Evolutionary conservation across 2,888 invertebrate genomes (phyloP).

Genomic region (Mesorhabditis belari): DNA sequence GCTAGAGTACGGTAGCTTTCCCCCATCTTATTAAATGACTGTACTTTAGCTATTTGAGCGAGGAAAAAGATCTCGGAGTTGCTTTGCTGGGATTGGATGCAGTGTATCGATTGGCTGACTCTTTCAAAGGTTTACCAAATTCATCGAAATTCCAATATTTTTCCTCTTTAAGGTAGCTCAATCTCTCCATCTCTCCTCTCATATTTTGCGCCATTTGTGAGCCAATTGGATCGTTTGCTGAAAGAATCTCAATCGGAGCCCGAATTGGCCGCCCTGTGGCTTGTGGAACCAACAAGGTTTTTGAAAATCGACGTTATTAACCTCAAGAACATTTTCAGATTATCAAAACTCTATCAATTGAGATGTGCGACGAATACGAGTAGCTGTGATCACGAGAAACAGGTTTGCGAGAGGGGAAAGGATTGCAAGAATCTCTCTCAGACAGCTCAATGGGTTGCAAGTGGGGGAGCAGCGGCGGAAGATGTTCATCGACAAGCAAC

Average conservation of each 20-base stretch:
- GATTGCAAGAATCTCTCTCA: not conserved
- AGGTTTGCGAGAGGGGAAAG: too few species aligned
- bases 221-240: conserved; percentile 39
- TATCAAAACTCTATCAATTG: conserved; percentile 48
- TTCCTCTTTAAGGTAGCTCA: conserved; percentile 5
- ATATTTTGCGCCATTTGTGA: conserved; percentile 42
- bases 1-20: not conserved
- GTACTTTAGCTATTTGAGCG: conserved; percentile 34
- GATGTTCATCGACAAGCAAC: conserved; percentile 48
- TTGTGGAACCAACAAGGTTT: conserved; percentile 35
- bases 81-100: conserved; percentile 46
- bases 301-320: not conserved
- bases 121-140: conserved; percentile 28
- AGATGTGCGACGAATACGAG: conserved; percentile 46
- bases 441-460: conserved; percentile 26
- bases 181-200: conserved; percentile 30
- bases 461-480: conserved; percentile 37
- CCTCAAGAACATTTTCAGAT: conserved; percentile 6
- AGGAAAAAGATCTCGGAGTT: conserved; percentile 45
- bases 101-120: conserved; percentile 37
- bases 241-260: conserved; percentile 31
- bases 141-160: not conserved
- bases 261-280: conserved; percentile 46
- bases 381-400: conserved; percentile 40
- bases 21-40: not conserved